A percentile compares a stretch with the other conserved stretches of the same genome.
Evolutionary conservation across 2,888 invertebrate species (phyloP).

Genomic region (Tipula unca): DNA sequence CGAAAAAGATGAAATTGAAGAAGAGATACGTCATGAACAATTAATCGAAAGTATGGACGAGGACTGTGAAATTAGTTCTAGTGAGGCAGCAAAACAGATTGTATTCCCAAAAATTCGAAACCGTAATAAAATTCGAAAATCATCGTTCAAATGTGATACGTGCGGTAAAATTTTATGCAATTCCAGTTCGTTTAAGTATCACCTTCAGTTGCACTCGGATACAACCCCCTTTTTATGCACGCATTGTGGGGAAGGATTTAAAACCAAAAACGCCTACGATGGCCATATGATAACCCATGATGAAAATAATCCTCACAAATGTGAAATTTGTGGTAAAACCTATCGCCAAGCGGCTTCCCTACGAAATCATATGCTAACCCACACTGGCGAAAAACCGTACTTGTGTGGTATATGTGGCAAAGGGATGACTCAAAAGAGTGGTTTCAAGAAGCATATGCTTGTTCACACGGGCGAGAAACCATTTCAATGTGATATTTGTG

Average conservation of each 20-base stretch:
- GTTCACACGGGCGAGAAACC: constrained; percentile 40
- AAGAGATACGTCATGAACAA: neutral
- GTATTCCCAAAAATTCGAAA: constrained; percentile 21
- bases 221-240: constrained; percentile 35
- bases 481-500: constrained; percentile 35
- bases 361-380: constrained; percentile 34
- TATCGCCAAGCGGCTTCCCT: constrained; percentile 39
- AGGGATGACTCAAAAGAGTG: constrained; percentile 40
- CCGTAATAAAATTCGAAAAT: constrained; percentile 23
- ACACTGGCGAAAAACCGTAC: constrained; percentile 38
- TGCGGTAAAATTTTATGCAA: constrained; percentile 38
- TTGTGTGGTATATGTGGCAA: constrained; percentile 38
- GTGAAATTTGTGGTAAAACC: constrained; percentile 35
- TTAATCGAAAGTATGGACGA: constrained; percentile 23
- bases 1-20: constrained; percentile 9
- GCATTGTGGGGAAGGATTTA: constrained; percentile 38
- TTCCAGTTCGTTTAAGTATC: constrained; percentile 37
- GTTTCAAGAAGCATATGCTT: constrained; percentile 38
- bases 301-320: constrained; percentile 37
- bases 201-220: constrained; percentile 40
- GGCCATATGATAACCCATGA: constrained; percentile 38
- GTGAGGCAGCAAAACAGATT: constrained; percentile 20
- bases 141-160: constrained; percentile 30
- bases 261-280: constrained; percentile 39
- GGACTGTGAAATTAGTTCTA: constrained; percentile 17